These are phyloP conservation scores for Ammodytes dubius DNA, from an alignment of 2,113 vertebrate genomes.

Conservation along the genomic window DNA sequence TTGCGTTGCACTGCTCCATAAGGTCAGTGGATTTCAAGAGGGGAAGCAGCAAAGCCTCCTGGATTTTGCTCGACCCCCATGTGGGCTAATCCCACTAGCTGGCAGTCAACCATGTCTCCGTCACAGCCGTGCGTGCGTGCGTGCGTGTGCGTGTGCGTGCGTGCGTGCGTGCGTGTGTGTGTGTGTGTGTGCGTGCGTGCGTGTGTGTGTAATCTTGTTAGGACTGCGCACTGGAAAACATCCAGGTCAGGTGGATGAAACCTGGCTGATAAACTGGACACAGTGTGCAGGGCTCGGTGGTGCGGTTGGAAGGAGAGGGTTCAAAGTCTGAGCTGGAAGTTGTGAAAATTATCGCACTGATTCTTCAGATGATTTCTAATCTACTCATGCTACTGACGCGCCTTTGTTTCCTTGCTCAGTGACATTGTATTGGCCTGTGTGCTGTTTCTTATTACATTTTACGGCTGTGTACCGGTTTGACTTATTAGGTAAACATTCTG, in stretches of 20 bases:
- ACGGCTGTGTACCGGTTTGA: not conserved
- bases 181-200: not conserved
- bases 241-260: slow-evolving; percentile 23
- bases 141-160: too few relatives aligned
- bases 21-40: slow-evolving; percentile 18
- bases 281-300: not conserved
- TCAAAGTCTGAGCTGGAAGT: slow-evolving; percentile 61
- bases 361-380: slow-evolving; percentile 39
- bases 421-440: not conserved
- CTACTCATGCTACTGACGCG: slow-evolving; percentile 13
- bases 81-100: slow-evolving; percentile 43
- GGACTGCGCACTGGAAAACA: slow-evolving; percentile 13
- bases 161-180: too few relatives aligned
- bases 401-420: not conserved
- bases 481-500: not conserved
- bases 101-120: slow-evolving; percentile 2
- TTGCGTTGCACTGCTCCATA: slow-evolving; percentile 27
- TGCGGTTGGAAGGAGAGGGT: slow-evolving; percentile 55
- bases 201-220: slow-evolving; percentile 50
- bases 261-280: slow-evolving; percentile 9
- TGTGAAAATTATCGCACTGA: slow-evolving; percentile 2
- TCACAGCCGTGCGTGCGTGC: slow-evolving; percentile 12
- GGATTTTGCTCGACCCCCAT: slow-evolving; percentile 10
- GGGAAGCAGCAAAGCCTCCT: slow-evolving; percentile 26
- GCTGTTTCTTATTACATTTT: not conserved